Evolutionary conservation across 2,797 vertebrate species (phyloP), one percentile per base, ranked within the genome.

Genomic region (Antrozous pallidus): DNA sequence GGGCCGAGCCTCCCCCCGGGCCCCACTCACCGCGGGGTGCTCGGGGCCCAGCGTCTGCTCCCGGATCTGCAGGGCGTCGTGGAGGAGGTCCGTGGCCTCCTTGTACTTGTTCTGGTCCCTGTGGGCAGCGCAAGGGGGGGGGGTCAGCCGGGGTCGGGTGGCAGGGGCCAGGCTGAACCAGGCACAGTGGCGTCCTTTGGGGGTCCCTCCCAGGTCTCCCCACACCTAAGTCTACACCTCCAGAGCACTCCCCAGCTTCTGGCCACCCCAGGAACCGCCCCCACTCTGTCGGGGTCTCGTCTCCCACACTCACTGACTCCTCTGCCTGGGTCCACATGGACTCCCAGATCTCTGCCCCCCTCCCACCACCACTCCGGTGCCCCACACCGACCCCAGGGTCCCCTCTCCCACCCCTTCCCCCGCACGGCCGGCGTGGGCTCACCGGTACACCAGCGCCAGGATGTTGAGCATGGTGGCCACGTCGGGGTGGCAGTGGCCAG

Each of bases 41-140:
- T 98, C 98, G 0, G 88, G 94, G 14, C 98, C 98, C 65, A 98
- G 93, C 0, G 97, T 97, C 95, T 98, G 97, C 83, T 98, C 97
- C 36, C 98, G 97, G 86, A 98, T 98, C 74, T 97, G 97, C 77
- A 98, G 97, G n/a, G 98, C 98, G 0, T 98, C 97, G 0, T 98
- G 97, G 36, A 98, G 97, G 2, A 98, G 97, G 91, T 98, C 99
- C 0, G 99, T 99, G 31, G 99, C 99, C 91, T 99, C 99, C 96
- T 99, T 99, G 96, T 99, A 99, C 96, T 99, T 99, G 97, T 99
- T 99, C 96, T 99, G 99, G 96, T 99, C 99, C 96, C 99, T 99
- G 94, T 1, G 17, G 83, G 38, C 0, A 2, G 56, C 11, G 74
- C 6, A 9, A 47, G 47, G 42, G 7, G 9, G 24, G 38, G 36